A percentile compares a stretch with the other conserved stretches of the same genome.
Evolutionary conservation across 2,888 invertebrate genomes (phyloP).

Genomic region (Microctonus hyperodae): DNA sequence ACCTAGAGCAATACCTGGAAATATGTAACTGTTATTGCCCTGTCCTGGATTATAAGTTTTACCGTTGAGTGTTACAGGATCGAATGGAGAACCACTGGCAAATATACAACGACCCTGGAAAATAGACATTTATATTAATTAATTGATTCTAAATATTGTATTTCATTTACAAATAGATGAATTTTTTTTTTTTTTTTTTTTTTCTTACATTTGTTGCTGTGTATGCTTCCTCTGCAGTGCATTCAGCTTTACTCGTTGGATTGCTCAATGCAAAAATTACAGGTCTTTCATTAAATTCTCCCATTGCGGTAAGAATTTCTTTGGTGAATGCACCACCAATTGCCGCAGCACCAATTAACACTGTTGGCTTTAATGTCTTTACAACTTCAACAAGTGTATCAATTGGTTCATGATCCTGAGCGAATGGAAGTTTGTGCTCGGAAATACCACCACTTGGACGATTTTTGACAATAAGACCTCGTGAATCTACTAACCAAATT

Average conservation of each 20-base stretch:
- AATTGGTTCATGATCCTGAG: constrained; percentile 79
- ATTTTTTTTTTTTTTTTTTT: background rate
- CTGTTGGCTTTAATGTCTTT: constrained; percentile 80
- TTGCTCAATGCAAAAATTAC: constrained; percentile 98
- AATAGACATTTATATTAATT: constrained; percentile 21
- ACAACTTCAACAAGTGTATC: constrained; percentile 84
- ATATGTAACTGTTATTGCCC: constrained; percentile 98
- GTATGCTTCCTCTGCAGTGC: constrained; percentile 99
- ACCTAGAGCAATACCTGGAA: constrained; percentile 94
- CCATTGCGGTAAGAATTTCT: constrained; percentile 88
- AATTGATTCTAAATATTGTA: constrained; percentile 11
- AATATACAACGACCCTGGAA: constrained; percentile 87
- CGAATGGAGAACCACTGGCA: constrained; percentile 97
- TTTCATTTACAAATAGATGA: background rate
- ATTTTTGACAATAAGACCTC: constrained; percentile 89
- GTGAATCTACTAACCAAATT: constrained; percentile 97
- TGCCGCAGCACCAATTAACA: constrained; percentile 95
- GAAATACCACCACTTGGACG: constrained; percentile 82
- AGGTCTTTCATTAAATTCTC: constrained; percentile 79
- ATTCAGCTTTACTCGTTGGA: constrained; percentile 98
- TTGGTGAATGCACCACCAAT: constrained; percentile 92
- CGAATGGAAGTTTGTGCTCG: constrained; percentile 84
- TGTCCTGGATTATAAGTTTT: constrained; percentile 90
- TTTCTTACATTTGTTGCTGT: constrained; percentile 77
- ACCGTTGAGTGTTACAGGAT: constrained; percentile 81